Evolutionary conservation across 2,113 vertebrate genomes (phyloP).

Genomic region (Forbesichthys agassizii): DNA sequence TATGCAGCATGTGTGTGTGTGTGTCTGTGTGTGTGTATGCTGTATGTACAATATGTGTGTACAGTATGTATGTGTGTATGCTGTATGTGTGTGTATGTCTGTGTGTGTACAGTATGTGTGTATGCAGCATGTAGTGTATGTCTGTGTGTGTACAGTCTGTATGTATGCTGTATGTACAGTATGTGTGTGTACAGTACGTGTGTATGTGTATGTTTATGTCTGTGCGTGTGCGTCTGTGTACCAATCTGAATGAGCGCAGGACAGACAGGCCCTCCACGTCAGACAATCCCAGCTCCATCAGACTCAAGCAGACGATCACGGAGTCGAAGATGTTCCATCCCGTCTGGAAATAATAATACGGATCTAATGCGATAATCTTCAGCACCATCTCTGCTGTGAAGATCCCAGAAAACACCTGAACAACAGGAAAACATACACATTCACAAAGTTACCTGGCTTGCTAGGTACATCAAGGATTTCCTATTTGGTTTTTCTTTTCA

Average conservation of each 20-base stretch:
- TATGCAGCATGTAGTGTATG: not conserved
- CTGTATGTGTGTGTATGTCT: not conserved
- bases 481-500: no score
- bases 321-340: constrained; percentile 99
- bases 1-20: constrained; percentile 2
- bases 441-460: not conserved
- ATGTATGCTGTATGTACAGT: not conserved
- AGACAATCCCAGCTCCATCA: constrained; percentile 95
- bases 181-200: constrained; percentile 60
- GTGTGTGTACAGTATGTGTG: not conserved
- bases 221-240: constrained; percentile 35
- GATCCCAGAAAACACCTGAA: constrained; percentile 95
- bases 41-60: not conserved
- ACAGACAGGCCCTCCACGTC: constrained; percentile 95
- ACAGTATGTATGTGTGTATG: not conserved
- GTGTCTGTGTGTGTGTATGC: constrained; percentile 3
- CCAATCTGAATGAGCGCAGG: constrained; percentile 95
- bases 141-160: not conserved
- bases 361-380: constrained; percentile 96
- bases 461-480: no score
- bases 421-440: not conserved
- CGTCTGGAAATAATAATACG: constrained; percentile 97
- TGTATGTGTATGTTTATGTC: not conserved
- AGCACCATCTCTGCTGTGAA: constrained; percentile 97
- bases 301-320: constrained; percentile 94